These are phyloP conservation scores for Caenorhabditis remanei DNA, from an alignment of 1,140 invertebrate genomes.

Conservation along the genomic window DNA sequence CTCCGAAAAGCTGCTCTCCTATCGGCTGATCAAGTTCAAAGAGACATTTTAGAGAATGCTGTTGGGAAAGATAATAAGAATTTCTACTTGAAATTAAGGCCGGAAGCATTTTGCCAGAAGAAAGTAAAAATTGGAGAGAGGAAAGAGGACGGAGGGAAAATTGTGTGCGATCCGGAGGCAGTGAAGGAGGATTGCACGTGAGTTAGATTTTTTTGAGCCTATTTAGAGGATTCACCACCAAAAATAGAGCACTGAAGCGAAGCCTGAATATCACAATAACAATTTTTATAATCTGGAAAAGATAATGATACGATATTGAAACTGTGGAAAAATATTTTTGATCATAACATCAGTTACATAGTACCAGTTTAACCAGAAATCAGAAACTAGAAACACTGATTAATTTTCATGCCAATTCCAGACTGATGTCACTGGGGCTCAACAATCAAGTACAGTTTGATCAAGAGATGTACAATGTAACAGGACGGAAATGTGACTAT, in stretches of 20 bases:
- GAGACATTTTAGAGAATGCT: conserved; percentile 14
- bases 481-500: conserved; percentile 1
- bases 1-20: not conserved
- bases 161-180: not conserved
- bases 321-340: not conserved
- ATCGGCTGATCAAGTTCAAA: not conserved
- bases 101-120: conserved; percentile 8
- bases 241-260: no score
- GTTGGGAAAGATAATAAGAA: conserved; percentile 8
- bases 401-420: not conserved
- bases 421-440: conserved; percentile 23
- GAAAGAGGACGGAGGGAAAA: conserved; percentile 19
- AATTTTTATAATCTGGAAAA: no score
- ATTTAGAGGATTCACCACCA: no score
- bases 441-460: conserved; percentile 28
- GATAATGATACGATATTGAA: no score
- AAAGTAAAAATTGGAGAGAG: conserved; percentile 25
- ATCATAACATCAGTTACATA: no score
- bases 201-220: not conserved
- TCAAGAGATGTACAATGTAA: conserved; percentile 8
- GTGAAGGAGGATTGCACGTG: conserved; percentile 46
- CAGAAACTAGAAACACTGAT: no score
- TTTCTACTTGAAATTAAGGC: not conserved
- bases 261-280: no score
- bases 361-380: no score